Base-by-base conservation (phyloP, 2,113 vertebrate species). In the Thunnus maccoyii region DNA sequence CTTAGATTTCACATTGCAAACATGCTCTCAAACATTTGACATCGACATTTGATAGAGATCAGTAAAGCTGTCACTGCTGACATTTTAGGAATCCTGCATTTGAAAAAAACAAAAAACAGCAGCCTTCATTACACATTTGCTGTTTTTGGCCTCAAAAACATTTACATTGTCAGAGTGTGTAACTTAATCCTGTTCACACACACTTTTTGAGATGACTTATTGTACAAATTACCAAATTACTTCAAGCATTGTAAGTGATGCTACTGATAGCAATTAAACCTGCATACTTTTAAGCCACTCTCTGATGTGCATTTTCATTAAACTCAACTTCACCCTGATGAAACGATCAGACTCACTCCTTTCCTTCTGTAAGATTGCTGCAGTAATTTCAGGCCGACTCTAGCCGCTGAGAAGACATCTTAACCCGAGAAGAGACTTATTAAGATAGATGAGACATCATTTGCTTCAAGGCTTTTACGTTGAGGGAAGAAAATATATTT, bases 401-500 rank as follows among this genome's bases (percentile, higher is more conserved):
- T 41, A 47, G 64, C 44, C 8, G 5, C n/a, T 1, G 11, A 47
- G 58, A 51, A 47, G 47, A 66, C 83, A 67, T 75, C 32, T 68
- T 55, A 18, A 73, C 80, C 73, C 0, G 1, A 58, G 65, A 69
- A 48, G 57, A 62, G 72, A 64, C 66, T 85, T 61, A 73, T 74
- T 63, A 76, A 68, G 54, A 80, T 18, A 8, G 65, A 78, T 50
- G 56, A 84, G 76, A 77, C 76, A 50, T 75, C 27, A 68, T 54
- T 60, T 81, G 52, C 83, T 72, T 86, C 47, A 9, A 86, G 72
- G 84, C 67, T 88, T 90, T 87, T 82, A 79, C 63, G 74, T 66
- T 46, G 36, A 70, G 55, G 69, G 32, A 78, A 13, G 18, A 74
- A 79, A 75, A 82, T 55, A 76, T 64, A 76, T 76, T 72, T 87